These are phyloP conservation scores for Mastomys natalensis DNA, from an alignment of 2,113 vertebrate species.

Conservation along the genomic window DNA sequence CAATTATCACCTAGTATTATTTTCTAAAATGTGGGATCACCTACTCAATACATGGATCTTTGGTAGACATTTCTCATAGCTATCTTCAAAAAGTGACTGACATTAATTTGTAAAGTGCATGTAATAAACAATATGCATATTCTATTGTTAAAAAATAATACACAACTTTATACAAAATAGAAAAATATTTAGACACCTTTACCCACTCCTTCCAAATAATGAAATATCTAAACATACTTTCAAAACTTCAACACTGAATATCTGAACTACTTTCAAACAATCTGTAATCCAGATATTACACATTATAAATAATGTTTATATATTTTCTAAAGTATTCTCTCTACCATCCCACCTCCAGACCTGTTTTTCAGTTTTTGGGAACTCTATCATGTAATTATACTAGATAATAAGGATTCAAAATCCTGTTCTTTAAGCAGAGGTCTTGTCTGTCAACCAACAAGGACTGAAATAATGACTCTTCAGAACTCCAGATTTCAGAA, in stretches of 20 bases:
- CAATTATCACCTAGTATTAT: background rate
- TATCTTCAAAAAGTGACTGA: conserved; percentile 83
- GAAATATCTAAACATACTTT: background rate
- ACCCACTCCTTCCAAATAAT: background rate
- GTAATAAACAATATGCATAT: conserved; percentile 48
- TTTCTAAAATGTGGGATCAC: background rate
- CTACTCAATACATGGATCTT: background rate
- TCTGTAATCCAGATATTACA: background rate
- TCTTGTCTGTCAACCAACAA: background rate
- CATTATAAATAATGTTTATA: background rate
- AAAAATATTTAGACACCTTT: background rate
- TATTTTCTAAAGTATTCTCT: background rate
- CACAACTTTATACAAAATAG: background rate
- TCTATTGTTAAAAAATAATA: conserved; percentile 4
- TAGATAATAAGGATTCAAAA: background rate
- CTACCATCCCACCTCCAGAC: background rate
- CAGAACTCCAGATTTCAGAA: conserved; percentile 7
- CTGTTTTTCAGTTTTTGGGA: background rate
- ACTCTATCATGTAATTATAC: background rate
- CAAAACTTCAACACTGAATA: background rate
- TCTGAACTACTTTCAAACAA: background rate
- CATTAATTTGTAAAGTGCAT: conserved; percentile 54
- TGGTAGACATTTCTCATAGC: conserved; percentile 43
- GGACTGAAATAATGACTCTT: background rate
- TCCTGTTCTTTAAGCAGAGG: background rate